Percentiles rank a stretch among this genome's conserved stretches.
Evolutionary conservation across 1,140 invertebrate genomes (phyloP).

Genomic region (Drosophila teissieri): DNA sequence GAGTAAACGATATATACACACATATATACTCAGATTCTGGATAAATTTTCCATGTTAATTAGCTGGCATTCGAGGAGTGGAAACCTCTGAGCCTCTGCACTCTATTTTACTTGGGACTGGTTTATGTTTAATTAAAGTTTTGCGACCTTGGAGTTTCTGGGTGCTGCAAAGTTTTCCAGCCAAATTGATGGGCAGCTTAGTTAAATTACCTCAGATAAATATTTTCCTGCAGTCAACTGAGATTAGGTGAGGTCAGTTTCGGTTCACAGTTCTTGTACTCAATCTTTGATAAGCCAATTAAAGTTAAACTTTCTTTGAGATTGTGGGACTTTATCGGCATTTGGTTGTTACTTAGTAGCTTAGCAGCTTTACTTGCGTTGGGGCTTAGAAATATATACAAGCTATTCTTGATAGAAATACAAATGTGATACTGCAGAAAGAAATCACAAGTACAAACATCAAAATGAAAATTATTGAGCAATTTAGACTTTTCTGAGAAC

Average conservation of each 20-base stretch:
- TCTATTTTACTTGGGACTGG: not conserved
- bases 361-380: not conserved
- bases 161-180: slow-evolving; percentile 32
- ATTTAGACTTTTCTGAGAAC: slow-evolving; percentile 12
- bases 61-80: slow-evolving; percentile 32
- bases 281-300: slow-evolving; percentile 14
- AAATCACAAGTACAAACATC: not conserved
- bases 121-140: slow-evolving; percentile 47
- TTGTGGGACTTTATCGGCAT: slow-evolving; percentile 16
- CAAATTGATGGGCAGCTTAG: slow-evolving; percentile 40
- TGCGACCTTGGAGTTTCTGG: slow-evolving; percentile 34
- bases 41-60: slow-evolving; percentile 59
- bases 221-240: slow-evolving; percentile 30
- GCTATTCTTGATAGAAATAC: too few species aligned
- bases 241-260: slow-evolving; percentile 45
- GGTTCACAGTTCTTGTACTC: not conserved
- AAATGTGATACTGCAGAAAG: not conserved
- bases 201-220: slow-evolving; percentile 23
- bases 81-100: slow-evolving; percentile 11
- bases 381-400: not conserved
- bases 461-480: not conserved
- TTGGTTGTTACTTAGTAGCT: slow-evolving; percentile 9
- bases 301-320: slow-evolving; percentile 6
- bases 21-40: not conserved
- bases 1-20: slow-evolving; percentile 30